These are phyloP conservation scores for Leptinotarsa undecemlineata DNA, from an alignment of 1,140 invertebrate species.

Conservation along the genomic window DNA sequence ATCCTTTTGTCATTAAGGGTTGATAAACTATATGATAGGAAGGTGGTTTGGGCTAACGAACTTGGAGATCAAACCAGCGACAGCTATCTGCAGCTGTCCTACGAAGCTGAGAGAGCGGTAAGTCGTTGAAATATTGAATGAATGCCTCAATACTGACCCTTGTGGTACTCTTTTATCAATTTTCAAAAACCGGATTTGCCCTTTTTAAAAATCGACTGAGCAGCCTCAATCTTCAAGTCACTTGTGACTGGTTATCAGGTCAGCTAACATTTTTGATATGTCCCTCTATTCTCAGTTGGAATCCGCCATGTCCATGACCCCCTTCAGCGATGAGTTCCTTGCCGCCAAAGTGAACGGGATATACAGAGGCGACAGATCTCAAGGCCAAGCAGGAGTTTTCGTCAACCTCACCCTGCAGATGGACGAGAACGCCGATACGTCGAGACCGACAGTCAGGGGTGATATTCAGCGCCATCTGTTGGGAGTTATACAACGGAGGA, in stretches of 20 bases:
- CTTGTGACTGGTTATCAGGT: no score
- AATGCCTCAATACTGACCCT: no score
- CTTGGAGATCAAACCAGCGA: conserved; percentile 77
- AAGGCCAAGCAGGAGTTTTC: conserved; percentile 72
- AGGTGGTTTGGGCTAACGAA: conserved; percentile 75
- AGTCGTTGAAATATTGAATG: conserved; percentile 48
- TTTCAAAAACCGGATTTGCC: no score
- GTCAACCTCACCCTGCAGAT: conserved; percentile 82
- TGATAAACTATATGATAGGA: conserved; percentile 79
- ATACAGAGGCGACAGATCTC: conserved; percentile 70
- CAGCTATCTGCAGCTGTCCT: conserved; percentile 79
- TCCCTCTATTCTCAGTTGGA: conserved; percentile 67
- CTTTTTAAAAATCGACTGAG: no score
- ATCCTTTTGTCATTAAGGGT: conserved; percentile 79
- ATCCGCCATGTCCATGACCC: conserved; percentile 87
- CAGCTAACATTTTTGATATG: conserved; percentile 12
- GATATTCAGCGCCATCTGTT: conserved; percentile 82
- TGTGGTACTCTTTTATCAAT: no score
- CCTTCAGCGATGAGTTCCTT: conserved; percentile 83
- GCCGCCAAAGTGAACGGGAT: conserved; percentile 79
- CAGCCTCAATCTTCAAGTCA: no score
- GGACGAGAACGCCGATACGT: conserved; percentile 72
- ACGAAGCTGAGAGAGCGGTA: conserved; percentile 82
- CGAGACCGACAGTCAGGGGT: conserved; percentile 67
- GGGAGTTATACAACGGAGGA: conserved; percentile 78